Percentiles rank a stretch among this genome's conserved stretches.
These are phyloP conservation scores for Nematolebias whitei DNA, from an alignment of 2,113 vertebrate genomes.

Conservation along the genomic window DNA sequence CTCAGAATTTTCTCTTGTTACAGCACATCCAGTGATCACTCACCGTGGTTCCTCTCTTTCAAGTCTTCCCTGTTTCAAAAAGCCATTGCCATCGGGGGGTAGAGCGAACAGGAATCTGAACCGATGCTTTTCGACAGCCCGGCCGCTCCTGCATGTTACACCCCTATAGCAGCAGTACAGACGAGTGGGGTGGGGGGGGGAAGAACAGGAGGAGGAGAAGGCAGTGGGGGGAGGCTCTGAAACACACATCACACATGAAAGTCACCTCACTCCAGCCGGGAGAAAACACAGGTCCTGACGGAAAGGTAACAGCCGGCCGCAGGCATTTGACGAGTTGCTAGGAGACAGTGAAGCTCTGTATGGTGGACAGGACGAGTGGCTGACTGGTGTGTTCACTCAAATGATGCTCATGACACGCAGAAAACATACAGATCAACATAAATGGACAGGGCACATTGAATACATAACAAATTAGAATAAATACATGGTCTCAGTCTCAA, in stretches of 20 bases:
- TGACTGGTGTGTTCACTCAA: constrained; percentile 55
- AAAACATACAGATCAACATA: constrained; percentile 39
- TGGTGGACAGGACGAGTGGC: constrained; percentile 49
- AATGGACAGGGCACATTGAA: constrained; percentile 6
- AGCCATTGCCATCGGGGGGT: constrained; percentile 62
- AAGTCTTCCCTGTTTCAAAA: constrained; percentile 72
- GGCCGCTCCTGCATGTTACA: constrained; percentile 62
- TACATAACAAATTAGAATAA: neutral
- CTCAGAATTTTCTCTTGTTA: constrained; percentile 67
- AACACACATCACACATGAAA: constrained; percentile 75
- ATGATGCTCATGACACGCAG: constrained; percentile 55
- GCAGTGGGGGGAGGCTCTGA: constrained; percentile 46
- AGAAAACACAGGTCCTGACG: constrained; percentile 67
- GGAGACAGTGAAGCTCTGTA: constrained; percentile 67
- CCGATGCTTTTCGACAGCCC: constrained; percentile 74
- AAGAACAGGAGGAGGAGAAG: constrained; percentile 2
- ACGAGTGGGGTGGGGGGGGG: constrained; percentile 22
- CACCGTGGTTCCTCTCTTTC: constrained; percentile 71
- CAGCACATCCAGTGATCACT: constrained; percentile 70
- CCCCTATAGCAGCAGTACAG: constrained; percentile 56
- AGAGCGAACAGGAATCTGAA: constrained; percentile 68
- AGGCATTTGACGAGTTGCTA: constrained; percentile 73
- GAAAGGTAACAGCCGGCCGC: constrained; percentile 75
- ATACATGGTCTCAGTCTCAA: no score
- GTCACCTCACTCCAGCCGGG: constrained; percentile 71